Base-by-base conservation (phyloP, 1,140 invertebrate genomes). In the Temnothorax nylanderi region DNA sequence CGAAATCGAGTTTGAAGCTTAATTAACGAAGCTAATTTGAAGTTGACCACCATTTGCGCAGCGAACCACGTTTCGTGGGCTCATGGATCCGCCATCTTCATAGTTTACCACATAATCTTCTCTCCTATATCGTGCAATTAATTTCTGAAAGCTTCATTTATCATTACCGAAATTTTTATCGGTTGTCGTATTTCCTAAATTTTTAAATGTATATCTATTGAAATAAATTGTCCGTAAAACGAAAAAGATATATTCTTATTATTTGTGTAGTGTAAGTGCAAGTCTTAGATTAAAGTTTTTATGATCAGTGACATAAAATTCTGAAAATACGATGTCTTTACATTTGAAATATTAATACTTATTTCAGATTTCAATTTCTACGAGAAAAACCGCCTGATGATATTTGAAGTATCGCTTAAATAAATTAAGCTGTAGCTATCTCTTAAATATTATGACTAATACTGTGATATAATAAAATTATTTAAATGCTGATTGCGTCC, bases 1-100 rank as follows among this genome's bases (percentile, higher is more conserved):
- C 71, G 41, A 64, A 93, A 92, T 92, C 89, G 87, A 91, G 87
- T 90, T 87, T 89, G 86, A 75, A 90, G 89, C 87, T 91, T 92
- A 88, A 92, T 93, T 93, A 90, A 92, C 87, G 85, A 82, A 88
- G 82, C 80, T 92, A 92, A 92, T 92, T 91, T 89, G 88, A 92
- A 90, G 80, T 91, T 81, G 58, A 81, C 76, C 37, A 82, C 77
- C 51, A 75, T 82, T 88, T 44, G 49, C 78, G n/a, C 13, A 54
- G 47, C 11, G 44, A 26, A 71, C 13, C 34, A 21, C 16, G 3
- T 18, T 54, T 26, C 37, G n/a, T 71, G 13, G 7, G n/a, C 10
- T 37, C 8, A 37, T 34, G 60, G 1, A 44, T 81, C 6, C 3
- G 16, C 37, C 47, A 54, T 56, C 62, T 41, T 71, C 34, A 69